Evolutionary conservation across 1,140 invertebrate genomes (phyloP), one percentile per base, ranked within the genome.

Genomic region (Brachionus sp.): DNA sequence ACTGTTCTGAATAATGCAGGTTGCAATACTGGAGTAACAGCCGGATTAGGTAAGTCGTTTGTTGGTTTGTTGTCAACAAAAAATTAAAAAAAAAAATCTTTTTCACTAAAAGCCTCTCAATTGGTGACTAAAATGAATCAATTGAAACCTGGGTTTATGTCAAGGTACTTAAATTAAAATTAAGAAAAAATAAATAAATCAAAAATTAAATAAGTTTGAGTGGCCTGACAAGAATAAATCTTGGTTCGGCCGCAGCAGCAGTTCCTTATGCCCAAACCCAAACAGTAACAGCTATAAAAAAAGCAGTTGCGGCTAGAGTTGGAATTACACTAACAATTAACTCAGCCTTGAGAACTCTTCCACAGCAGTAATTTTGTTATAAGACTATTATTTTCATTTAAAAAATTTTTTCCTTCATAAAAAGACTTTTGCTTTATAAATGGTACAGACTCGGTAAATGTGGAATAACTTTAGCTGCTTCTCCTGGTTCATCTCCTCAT

Each of bases 381-480:
- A 53, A 53, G 50, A 66, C 23, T 46, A 46, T 50, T 44, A 46
- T 77, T 42, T 57, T 13, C 12, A 77, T 35, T 46, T 5, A 46
- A 13, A n/a, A 35, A 35, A 12, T 1, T 13, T 16, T 25, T 33
- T 7, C 5, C 7, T 0, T n/a, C 23, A 13, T 70, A 33, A 46
- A 29, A 16, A 77, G 75, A 46, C 42, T 77, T 29, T 50, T 77
- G 42, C 19, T 77, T 12, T 50, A 77, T 29, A 77, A 46, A 50
- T 77, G 75, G 75, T 57, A 77, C 29, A 5, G 9, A 23, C 13
- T 19, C 0, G 75, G 75, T 23, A 50, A 50, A 50, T 77, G 44
- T 77, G 75, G 50, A 46, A 77, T 57, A 2, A 70, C 66, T 37
- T 70, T 70, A 46, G 75, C 50, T 50, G 75, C 75, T 29, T 46